A percentile compares a stretch with the other conserved stretches of the same genome.
phyloP scores from a whole-genome alignment of 2,797 vertebrate genomes.

The Aeoliscus strigatus region DNA sequence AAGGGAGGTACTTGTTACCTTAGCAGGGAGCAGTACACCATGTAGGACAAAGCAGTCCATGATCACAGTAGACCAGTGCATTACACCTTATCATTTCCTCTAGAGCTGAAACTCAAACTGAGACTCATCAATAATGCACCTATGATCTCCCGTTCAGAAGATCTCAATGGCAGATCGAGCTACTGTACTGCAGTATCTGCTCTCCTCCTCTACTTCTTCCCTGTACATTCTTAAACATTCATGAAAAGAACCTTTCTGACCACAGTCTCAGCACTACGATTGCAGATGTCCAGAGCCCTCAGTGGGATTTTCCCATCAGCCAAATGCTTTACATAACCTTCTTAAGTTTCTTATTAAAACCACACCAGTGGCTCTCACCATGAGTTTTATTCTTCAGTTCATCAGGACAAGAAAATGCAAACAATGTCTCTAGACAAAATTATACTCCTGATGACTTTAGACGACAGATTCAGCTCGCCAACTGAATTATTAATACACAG shows the following conservation, averaged over 20 bases:
- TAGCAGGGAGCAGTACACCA: conserved; percentile 42
- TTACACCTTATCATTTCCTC: conserved; percentile 79
- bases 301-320: conserved; percentile 57
- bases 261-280: conserved; percentile 35
- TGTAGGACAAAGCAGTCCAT: conserved; percentile 57
- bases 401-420: conserved; percentile 68
- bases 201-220: conserved; percentile 26
- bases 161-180: conserved; percentile 66
- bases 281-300: conserved; percentile 44
- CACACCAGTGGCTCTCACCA: conserved; percentile 54
- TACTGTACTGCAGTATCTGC: conserved; percentile 50
- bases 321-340: conserved; percentile 45
- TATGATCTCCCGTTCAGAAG: conserved; percentile 68
- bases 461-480: conserved; percentile 61
- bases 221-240: conserved; percentile 35
- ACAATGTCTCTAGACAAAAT: conserved; percentile 66
- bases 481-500: conserved; percentile 84
- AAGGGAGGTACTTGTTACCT: conserved; percentile 44
- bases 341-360: conserved; percentile 71
- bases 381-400: conserved; percentile 59
- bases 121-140: conserved; percentile 76
- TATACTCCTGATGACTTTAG: conserved; percentile 74
- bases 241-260: conserved; percentile 37
- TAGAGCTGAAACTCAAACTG: conserved; percentile 72
- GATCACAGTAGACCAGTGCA: conserved; percentile 72